These are phyloP conservation scores for Chamaea fasciata DNA, from an alignment of 2,113 vertebrate genomes.

Conservation along the genomic window DNA sequence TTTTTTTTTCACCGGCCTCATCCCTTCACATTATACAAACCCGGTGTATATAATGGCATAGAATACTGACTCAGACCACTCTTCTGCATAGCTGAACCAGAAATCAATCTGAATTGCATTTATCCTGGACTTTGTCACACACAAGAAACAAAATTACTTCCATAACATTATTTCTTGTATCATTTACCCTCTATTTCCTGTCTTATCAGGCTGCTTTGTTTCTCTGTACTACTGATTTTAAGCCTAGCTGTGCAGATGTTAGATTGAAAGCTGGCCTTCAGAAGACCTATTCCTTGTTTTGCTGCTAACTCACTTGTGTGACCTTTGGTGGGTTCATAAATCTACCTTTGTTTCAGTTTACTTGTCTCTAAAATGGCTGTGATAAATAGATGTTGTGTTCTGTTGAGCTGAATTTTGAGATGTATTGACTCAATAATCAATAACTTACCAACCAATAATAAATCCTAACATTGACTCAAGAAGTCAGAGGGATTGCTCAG, in stretches of 20 bases:
- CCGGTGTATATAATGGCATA: neutral
- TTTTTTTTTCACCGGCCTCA: neutral
- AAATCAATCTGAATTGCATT: neutral
- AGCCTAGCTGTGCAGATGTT: neutral
- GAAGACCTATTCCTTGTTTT: neutral
- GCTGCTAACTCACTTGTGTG: neutral
- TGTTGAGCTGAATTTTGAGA: constrained; percentile 24
- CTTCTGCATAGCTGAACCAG: neutral
- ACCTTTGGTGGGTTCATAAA: constrained; percentile 27
- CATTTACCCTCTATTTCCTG: neutral
- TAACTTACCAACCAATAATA: constrained; percentile 19
- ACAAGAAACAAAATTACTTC: neutral
- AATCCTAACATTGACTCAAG: neutral
- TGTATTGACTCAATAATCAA: constrained; percentile 23
- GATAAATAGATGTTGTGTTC: neutral
- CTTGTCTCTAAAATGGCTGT: neutral
- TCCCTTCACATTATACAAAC: neutral
- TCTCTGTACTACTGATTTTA: neutral
- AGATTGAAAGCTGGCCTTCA: neutral
- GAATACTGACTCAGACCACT: neutral
- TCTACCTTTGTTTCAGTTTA: constrained; percentile 3
- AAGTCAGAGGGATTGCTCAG: neutral
- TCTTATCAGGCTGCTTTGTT: neutral
- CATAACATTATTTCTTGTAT: neutral
- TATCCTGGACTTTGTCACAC: neutral